phyloP scores from a whole-genome alignment of 2,888 invertebrate species.

The Lordiphosa andalusiaca region DNA sequence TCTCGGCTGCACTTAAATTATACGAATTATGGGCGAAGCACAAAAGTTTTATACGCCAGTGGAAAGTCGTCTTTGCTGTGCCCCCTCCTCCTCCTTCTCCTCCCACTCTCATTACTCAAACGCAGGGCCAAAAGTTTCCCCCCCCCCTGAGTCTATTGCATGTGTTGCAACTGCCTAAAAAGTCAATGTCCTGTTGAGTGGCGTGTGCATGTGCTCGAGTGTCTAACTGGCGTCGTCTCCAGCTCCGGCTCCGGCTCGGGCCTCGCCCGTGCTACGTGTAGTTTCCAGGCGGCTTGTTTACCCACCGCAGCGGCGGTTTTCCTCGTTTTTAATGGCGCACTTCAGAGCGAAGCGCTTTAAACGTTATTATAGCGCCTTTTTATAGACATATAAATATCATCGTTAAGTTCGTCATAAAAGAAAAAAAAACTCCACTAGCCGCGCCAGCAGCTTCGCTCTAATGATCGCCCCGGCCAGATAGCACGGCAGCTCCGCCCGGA shows the following conservation, averaged over 20 bases:
- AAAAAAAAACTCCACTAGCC: constrained; percentile 44
- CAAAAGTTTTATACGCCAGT: constrained; percentile 34
- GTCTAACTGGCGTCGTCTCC: constrained; percentile 48
- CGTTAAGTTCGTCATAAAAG: constrained; percentile 65
- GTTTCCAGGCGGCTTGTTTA: constrained; percentile 54
- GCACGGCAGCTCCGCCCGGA: constrained; percentile 43
- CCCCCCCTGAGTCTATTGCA: constrained; percentile 36
- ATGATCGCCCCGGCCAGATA: constrained; percentile 58
- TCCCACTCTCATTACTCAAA: constrained; percentile 53
- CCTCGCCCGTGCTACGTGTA: constrained; percentile 21
- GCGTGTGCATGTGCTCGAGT: constrained; percentile 59
- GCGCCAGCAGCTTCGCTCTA: constrained; percentile 23
- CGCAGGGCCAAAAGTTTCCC: constrained; percentile 49
- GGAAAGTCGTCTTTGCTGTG: constrained; percentile 46
- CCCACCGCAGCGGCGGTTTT: constrained; percentile 18
- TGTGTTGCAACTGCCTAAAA: constrained; percentile 46
- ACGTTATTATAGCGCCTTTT: constrained; percentile 66
- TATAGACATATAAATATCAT: constrained; percentile 68
- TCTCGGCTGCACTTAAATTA: constrained; percentile 35
- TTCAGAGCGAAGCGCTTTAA: constrained; percentile 52
- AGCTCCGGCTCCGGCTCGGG: not conserved
- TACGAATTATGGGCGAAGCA: constrained; percentile 56
- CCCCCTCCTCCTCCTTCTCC: not conserved
- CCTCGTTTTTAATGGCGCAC: constrained; percentile 57
- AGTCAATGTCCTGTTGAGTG: constrained; percentile 66